Base-by-base conservation (phyloP, 2,888 invertebrate genomes). In the Ashinkailepas kermadecensis region DNA sequence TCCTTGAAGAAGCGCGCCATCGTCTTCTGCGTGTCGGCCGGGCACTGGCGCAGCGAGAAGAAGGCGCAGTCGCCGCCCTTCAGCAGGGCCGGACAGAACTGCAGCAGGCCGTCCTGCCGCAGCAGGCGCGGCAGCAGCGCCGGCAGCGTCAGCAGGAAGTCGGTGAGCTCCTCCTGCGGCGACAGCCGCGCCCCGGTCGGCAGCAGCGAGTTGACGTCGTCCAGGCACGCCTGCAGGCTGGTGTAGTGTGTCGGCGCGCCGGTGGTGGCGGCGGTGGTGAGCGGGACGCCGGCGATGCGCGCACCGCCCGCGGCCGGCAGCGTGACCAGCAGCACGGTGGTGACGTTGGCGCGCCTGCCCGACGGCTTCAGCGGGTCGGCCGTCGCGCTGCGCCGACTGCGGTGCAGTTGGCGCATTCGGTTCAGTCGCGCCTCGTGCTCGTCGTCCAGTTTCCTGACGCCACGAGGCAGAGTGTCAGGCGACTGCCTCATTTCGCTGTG, bases 121-220 rank as follows among this genome's bases (percentile, higher is more conserved):
- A 74, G 74, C 74, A 74, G 74, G 10, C 56, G 74, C 10, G 74
- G 74, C 21, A 74, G 54, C 74, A 74, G 18, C 21, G 54, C 54
- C 56, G 74, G 74, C 74, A 74, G 74, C 74, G 74, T 74, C 56
- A 74, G 74, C 54, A 74, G 74, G 12, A 74, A 54, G 74, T 74
- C 74, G 10, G 54, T 56, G 15, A 74, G 21, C 74, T 74, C 56
- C 74, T 74, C 74, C 56, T 54, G 74, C 21, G 54, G 74, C 56
- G 74, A 54, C 23, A 74, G 56, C 18, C 21, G 74, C 1, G 74
- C 74, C 9, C 74, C 74, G 8, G 3, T 9, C 56, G 74, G 74
- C 74, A 74, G 74, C 74, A 74, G 74, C 21, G 6, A 56, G 74
- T 74, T 74, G 21, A 74, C 74, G 56, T 74, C 74, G 74, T 74